Evolutionary conservation across 1,140 invertebrate species (phyloP).

Genomic region (Hormaphis cornu): DNA sequence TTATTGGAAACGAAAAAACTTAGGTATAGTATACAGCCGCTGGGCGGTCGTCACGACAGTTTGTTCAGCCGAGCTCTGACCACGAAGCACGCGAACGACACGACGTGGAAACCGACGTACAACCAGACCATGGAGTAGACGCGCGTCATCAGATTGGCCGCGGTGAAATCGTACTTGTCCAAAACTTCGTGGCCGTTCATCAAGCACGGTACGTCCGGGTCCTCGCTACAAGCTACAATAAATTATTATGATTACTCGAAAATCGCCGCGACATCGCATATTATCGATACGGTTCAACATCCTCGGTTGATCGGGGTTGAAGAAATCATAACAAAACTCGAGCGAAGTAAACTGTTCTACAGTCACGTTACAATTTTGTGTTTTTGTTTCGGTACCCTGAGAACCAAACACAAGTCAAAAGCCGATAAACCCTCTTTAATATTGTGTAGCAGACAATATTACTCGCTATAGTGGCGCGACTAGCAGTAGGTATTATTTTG

Average conservation of each 20-base stretch:
- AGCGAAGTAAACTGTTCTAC: no score
- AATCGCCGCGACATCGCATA: neutral
- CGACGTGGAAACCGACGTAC: neutral
- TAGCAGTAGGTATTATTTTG: no score
- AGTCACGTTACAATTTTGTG: no score
- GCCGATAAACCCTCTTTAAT: no score
- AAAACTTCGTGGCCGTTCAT: constrained; percentile 60
- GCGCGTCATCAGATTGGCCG: constrained; percentile 54
- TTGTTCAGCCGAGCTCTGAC: neutral
- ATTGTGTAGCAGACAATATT: no score
- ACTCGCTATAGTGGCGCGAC: no score
- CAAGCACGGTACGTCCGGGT: constrained; percentile 56
- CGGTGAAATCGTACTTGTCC: constrained; percentile 59
- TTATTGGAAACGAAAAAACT: no score
- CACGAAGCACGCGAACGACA: constrained; percentile 6
- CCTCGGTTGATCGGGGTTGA: neutral
- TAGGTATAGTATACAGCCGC: no score
- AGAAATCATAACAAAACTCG: no score
- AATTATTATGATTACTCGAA: neutral
- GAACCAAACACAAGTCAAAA: no score
- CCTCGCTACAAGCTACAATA: constrained; percentile 42
- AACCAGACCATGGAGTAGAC: constrained; percentile 40
- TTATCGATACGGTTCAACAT: neutral
- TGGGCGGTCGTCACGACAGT: no score
- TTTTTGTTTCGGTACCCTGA: no score